phyloP scores from a whole-genome alignment of 2,888 invertebrate species.

The Acrobasis suavella region DNA sequence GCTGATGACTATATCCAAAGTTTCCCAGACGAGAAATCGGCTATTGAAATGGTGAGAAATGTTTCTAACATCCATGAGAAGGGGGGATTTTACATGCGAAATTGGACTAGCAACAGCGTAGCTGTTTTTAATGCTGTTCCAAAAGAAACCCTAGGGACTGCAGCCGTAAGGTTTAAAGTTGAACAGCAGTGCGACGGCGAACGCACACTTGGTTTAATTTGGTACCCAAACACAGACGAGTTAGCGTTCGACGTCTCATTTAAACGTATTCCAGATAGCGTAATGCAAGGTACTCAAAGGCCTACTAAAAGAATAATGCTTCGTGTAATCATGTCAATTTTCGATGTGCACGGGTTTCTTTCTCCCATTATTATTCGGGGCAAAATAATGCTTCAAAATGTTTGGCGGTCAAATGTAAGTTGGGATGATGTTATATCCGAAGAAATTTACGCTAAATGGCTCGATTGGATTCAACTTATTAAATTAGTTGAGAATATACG shows the following conservation, averaged over 20 bases:
- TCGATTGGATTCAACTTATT: neutral
- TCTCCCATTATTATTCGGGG: too few relatives aligned
- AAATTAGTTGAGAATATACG: conserved; percentile 3
- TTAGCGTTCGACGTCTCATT: conserved; percentile 27
- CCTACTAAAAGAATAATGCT: too few relatives aligned
- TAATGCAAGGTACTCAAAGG: too few relatives aligned
- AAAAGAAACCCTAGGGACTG: conserved; percentile 13
- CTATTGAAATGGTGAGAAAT: too few relatives aligned
- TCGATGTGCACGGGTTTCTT: too few relatives aligned
- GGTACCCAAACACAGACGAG: conserved; percentile 22
- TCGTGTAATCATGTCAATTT: too few relatives aligned
- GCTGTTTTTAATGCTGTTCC: conserved; percentile 23
- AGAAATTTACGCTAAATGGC: conserved; percentile 7
- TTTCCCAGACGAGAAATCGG: too few relatives aligned
- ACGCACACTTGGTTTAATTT: conserved; percentile 26
- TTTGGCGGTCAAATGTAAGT: neutral
- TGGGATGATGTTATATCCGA: conserved; percentile 1
- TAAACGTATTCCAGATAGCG: conserved; percentile 1
- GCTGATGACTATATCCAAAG: too few relatives aligned
- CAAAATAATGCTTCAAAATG: too few relatives aligned
- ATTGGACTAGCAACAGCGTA: conserved; percentile 29
- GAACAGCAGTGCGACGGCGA: conserved; percentile 26
- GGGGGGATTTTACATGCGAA: neutral
- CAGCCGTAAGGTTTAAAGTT: conserved; percentile 27
- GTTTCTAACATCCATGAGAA: too few relatives aligned